These are phyloP conservation scores for Pocillopora verrucosa DNA, from an alignment of 64 coral and sea anemone species.

Conservation along the genomic window DNA sequence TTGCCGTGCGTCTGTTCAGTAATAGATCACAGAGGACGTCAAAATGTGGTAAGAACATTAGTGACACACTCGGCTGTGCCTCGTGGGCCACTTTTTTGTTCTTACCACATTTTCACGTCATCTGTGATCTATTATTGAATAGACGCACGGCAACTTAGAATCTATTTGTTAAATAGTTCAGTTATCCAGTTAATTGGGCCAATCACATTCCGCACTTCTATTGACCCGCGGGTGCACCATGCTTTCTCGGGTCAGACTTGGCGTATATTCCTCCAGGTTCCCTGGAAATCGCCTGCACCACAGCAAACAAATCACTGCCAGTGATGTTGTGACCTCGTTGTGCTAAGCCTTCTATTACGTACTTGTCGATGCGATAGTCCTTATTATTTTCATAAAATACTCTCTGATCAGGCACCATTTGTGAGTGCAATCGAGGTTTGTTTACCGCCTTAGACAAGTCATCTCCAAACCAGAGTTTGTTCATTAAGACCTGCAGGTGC, in stretches of 20 bases:
- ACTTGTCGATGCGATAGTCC: not conserved
- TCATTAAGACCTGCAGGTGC: slow-evolving; percentile 41
- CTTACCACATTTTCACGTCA: too few species aligned
- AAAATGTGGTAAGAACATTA: too few species aligned
- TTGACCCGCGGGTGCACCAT: slow-evolving; percentile 66
- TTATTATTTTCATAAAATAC: slow-evolving; percentile 11
- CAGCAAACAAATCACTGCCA: slow-evolving; percentile 21
- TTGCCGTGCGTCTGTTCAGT: too few species aligned
- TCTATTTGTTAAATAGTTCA: too few species aligned
- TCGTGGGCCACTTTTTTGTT: too few species aligned
- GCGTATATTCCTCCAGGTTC: slow-evolving; percentile 63
- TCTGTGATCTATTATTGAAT: too few species aligned
- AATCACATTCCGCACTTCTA: slow-evolving; percentile 11
- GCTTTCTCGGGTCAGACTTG: slow-evolving; percentile 92
- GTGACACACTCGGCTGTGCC: too few species aligned
- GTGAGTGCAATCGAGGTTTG: slow-evolving; percentile 67
- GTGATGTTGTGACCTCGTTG: slow-evolving; percentile 27
- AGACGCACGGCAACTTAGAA: too few species aligned
- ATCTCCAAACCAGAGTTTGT: slow-evolving; percentile 80
- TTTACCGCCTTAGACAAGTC: slow-evolving; percentile 50
- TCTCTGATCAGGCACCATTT: slow-evolving; percentile 56
- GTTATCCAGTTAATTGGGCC: too few species aligned
- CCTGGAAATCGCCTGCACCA: slow-evolving; percentile 83
- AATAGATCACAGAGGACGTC: too few species aligned
- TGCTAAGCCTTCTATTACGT: slow-evolving; percentile 53